Conservation (phyloP, 2,888 invertebrate species). For the Criorhina ranunculi region DNA sequence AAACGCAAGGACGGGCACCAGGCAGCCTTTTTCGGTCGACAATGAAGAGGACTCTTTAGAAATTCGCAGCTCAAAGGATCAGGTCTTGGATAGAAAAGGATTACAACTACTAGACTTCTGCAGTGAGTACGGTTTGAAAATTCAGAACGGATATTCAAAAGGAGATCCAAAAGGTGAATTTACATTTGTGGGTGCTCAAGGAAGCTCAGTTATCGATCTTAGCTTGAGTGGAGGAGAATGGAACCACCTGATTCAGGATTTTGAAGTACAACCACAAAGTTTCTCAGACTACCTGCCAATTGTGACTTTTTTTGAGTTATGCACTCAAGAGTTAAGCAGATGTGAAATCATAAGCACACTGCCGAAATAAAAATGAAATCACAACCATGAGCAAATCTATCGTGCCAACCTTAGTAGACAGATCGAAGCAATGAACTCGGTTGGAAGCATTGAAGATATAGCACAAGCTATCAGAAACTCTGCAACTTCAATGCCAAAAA, state of each 20-base stretch:
- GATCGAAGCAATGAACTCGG: not conserved
- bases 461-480: conserved; percentile 3
- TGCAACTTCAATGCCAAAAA: conserved; percentile 3
- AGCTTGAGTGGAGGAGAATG: not conserved
- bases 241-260: not conserved
- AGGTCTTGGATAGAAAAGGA: not conserved
- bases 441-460: conserved; percentile 11
- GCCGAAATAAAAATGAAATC: conserved; percentile 4
- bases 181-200: not conserved
- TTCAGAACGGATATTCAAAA: not conserved
- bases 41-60: not conserved
- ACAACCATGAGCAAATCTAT: not conserved
- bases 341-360: not conserved
- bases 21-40: not conserved
- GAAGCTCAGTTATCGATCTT: not conserved
- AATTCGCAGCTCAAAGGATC: not conserved
- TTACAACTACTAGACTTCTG: not conserved
- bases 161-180: not conserved
- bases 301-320: not conserved
- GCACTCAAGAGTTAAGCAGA: not conserved
- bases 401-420: not conserved
- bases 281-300: not conserved
- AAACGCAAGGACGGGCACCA: not conserved
- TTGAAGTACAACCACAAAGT: conserved; percentile 1
- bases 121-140: not conserved